Evolutionary conservation across 2,113 vertebrate genomes (phyloP), one percentile per base, ranked within the genome.

Genomic region (Gallinago undulata): DNA sequence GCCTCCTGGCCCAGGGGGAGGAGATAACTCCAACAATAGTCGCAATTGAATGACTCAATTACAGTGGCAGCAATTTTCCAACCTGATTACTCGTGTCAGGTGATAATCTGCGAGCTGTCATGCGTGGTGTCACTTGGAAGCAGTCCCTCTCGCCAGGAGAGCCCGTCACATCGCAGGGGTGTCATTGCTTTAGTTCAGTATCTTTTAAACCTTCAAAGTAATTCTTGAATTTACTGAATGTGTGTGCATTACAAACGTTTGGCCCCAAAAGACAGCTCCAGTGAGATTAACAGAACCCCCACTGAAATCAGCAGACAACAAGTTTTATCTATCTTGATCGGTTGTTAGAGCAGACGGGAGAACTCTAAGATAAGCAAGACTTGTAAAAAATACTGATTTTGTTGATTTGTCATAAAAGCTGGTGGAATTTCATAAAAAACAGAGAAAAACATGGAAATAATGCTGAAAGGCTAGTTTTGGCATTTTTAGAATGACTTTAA

Each of bases 51-150:
- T 14, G 67, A 56, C 68, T 96, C 77, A 93, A 75, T 97, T 96
- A 96, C 57, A 81, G 77, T 4, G 81, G 24, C 85, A 90, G 76
- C 74, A 95, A 70, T 94, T 94, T 97, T 89, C 64, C 88, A 85
- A 59, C 59, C 37, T 70, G 84, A 92, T 95, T 92, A 45, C 37
- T 87, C 64, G 60, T 90, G 86, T 93, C 78, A 87, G 66, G 64
- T 67, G 74, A 84, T 87, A 94, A 87, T 70, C 55, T 78, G 43
- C 0, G 10, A 70, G 13, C 11, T 51, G 19, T 91, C 47, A 39
- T 48, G 81, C 77, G 59, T 21, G 22, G 55, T 21, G 30, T 53
- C 76, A 73, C 70, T 72, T 86, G 82, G 41, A 95, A 89, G 50
- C 55, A 83, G 60, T 21, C 27, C 39, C 67, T 81, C 82, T 83